Evolutionary conservation across 1,140 invertebrate genomes (phyloP).

Genomic region (Drosophila lowei): DNA sequence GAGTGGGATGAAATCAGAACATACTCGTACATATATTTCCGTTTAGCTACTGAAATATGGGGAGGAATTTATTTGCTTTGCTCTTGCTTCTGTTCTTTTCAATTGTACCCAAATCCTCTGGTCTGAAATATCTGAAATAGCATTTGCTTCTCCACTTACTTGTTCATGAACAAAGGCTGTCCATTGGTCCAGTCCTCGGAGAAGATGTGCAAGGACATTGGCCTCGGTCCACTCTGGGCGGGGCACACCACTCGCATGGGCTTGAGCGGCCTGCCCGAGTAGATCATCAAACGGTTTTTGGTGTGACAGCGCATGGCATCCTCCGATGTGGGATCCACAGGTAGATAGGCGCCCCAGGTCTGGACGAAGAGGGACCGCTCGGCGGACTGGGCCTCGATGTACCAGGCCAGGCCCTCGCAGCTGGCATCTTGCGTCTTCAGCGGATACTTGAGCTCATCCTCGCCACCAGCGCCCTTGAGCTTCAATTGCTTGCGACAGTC

Average conservation of each 20-base stretch:
- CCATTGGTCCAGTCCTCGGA: constrained; percentile 88
- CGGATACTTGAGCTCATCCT: constrained; percentile 86
- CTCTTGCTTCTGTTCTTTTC: too few relatives aligned
- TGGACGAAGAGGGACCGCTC: constrained; percentile 90
- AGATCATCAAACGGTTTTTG: constrained; percentile 86
- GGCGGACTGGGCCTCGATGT: constrained; percentile 87
- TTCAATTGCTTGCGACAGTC: constrained; percentile 87
- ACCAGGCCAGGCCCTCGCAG: constrained; percentile 89
- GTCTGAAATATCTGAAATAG: neutral
- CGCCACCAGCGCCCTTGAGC: constrained; percentile 86
- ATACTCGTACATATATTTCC: neutral
- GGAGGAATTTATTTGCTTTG: too few relatives aligned
- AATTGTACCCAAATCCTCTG: too few relatives aligned
- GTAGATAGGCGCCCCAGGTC: constrained; percentile 88
- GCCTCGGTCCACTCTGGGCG: constrained; percentile 86
- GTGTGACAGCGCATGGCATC: constrained; percentile 86
- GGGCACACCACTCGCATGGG: constrained; percentile 90
- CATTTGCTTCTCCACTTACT: constrained; percentile 58
- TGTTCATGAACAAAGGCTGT: constrained; percentile 75
- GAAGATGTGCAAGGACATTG: constrained; percentile 89
- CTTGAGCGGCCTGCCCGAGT: constrained; percentile 86
- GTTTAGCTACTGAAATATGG: too few relatives aligned
- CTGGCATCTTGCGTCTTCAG: constrained; percentile 86
- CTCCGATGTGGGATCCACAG: constrained; percentile 84
- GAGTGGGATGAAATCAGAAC: constrained; percentile 3